Evolutionary conservation across 2,888 invertebrate genomes (phyloP), one percentile per base, ranked within the genome.

Genomic region (Leptopterna dolabrata): DNA sequence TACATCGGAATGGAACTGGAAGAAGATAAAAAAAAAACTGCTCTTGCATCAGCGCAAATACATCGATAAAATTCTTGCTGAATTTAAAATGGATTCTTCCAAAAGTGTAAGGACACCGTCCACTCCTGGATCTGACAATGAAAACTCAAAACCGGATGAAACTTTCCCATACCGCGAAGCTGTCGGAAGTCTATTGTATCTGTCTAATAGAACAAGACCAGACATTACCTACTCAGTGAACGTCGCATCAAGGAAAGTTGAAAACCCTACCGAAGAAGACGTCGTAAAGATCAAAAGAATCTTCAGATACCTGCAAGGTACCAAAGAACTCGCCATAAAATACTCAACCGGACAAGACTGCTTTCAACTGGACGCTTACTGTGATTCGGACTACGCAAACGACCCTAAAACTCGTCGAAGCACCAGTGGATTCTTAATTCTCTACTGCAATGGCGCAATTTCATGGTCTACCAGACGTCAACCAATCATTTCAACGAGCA

Each of bases 371-470:
- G 43, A 51, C 11, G 88, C 87, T 1, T 89, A 51, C 63, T 87
- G 87, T 80, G 89, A 89, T 76, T 29, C 89, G 0, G 88, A 90
- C 63, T 89, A 80, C 47, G 89, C 90, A 13, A 87, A 85, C 30
- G 83, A 87, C 29, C n/a, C 14, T 3, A 29, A 63, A 14, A 45
- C 85, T 30, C 86, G 88, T 24, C 63, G 73, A n/a, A 87, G 84
- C 70, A 85, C 84, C 2, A 87, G 76, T 85, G 87, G 87, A 16
- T 83, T 76, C 51, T n/a, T 87, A 7, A 87, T 87, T 11, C 13
- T 55, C n/a, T 87, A 87, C 63, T 82, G 76, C 29, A 89, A 89
- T 63, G 90, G 90, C 41, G 90, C 90, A 29, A 89, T 91, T 1
- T 73, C 83, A 1, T 91, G 90, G 90, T 86, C 88, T 9, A 30